Percentiles rank a stretch among this genome's conserved stretches.
Conservation (phyloP, 1,140 invertebrate genomes). For the Eciton burchellii region DNA sequence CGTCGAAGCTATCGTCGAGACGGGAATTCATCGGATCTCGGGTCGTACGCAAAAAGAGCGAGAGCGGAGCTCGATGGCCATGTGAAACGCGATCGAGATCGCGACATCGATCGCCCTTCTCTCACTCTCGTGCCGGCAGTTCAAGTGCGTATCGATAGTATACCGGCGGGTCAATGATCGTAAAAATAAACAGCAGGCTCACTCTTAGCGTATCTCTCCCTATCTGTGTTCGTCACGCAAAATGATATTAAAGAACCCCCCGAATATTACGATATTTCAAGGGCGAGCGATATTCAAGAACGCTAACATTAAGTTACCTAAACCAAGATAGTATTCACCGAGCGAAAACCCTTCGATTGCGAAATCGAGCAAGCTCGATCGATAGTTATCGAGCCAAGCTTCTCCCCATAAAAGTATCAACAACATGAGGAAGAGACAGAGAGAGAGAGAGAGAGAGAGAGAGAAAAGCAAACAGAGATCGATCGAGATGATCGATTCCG, state of each 20-base stretch:
- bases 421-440: no score
- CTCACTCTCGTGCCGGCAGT: background rate
- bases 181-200: slow-evolving; percentile 33
- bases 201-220: background rate
- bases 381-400: slow-evolving; percentile 28
- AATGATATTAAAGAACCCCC: slow-evolving; percentile 28
- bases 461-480: no score
- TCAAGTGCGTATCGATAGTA: background rate
- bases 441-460: no score
- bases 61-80: background rate
- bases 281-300: background rate
- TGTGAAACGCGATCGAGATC: background rate
- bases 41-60: background rate
- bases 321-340: no score
- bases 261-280: slow-evolving; percentile 23
- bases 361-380: slow-evolving; percentile 13
- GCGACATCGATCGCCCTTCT: background rate
- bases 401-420: slow-evolving; percentile 66
- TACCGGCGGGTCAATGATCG: slow-evolving; percentile 22
- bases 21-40: background rate
- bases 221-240: background rate
- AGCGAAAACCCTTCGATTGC: background rate
- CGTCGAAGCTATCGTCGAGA: background rate
- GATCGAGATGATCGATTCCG: no score
- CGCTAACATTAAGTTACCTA: background rate